Evolutionary conservation across 2,888 invertebrate species (phyloP).

Genomic region (Cosmia pyralina): DNA sequence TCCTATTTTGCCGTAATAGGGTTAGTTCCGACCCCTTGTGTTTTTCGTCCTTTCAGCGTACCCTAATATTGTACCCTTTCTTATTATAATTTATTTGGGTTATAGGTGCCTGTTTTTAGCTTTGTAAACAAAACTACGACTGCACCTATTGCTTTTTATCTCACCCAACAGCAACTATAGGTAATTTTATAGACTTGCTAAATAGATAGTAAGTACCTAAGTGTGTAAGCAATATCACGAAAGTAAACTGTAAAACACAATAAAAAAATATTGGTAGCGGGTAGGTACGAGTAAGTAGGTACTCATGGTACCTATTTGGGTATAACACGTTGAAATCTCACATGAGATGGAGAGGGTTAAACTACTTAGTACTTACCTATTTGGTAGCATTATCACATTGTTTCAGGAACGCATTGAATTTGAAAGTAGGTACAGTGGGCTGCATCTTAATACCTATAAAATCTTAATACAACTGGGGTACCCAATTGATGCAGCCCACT

Average conservation of each 20-base stretch:
- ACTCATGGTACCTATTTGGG: neutral
- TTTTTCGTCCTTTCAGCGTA: conserved; percentile 42
- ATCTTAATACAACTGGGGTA: too few species aligned
- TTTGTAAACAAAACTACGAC: conserved; percentile 19
- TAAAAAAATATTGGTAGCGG: too few species aligned
- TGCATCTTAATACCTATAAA: too few species aligned
- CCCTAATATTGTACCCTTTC: conserved; percentile 47
- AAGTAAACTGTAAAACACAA: neutral
- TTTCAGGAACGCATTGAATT: neutral
- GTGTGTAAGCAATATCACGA: neutral
- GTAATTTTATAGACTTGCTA: neutral
- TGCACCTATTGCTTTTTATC: neutral
- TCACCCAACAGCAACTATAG: neutral
- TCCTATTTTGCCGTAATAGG: conserved; percentile 56
- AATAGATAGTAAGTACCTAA: neutral
- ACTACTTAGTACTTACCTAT: neutral
- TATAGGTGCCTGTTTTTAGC: conserved; percentile 15
- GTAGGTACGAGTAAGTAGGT: too few species aligned
- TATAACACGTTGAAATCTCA: neutral
- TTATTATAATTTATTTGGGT: conserved; percentile 55
- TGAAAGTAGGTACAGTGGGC: neutral
- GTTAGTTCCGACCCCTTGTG: conserved; percentile 44
- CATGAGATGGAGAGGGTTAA: neutral
- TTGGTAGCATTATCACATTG: neutral
- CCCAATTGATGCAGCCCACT: too few species aligned